Evolutionary conservation across 2,113 vertebrate species (phyloP).

Genomic region (Callochromis pleurospilus): DNA sequence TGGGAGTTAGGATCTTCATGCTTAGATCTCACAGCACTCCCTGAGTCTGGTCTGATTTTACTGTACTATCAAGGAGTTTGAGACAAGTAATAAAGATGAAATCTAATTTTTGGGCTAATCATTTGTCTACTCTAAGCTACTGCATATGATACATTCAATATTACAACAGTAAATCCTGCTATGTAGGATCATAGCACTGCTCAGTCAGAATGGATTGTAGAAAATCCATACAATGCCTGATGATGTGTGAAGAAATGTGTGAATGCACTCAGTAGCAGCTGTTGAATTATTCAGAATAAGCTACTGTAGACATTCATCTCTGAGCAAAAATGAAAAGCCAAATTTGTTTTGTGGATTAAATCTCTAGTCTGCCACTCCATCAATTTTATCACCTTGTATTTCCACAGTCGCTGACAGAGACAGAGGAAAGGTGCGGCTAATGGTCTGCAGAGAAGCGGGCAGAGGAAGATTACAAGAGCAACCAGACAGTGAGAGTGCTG

Average conservation of each 20-base stretch:
- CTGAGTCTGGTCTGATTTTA: not conserved
- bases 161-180: not conserved
- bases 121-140: not conserved
- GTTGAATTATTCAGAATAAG: not conserved
- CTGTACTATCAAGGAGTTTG: not conserved
- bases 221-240: not conserved
- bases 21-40: not conserved
- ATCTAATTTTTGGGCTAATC: fast-evolving
- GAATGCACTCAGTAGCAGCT: not conserved
- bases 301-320: not conserved
- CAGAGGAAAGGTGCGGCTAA: not conserved
- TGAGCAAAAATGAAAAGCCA: not conserved
- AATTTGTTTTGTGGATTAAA: not conserved
- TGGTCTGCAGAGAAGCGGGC: not conserved
- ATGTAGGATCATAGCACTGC: not conserved
- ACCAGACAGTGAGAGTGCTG: not conserved
- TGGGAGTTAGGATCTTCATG: not conserved
- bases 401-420: not conserved
- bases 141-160: not conserved
- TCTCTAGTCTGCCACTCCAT: not conserved
- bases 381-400: not conserved
- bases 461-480: slow-evolving; percentile 1
- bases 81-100: not conserved
- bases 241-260: not conserved
- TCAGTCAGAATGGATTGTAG: not conserved